A percentile compares a stretch with the other conserved stretches of the same genome.
Evolutionary conservation across 2,113 vertebrate species (phyloP).

Genomic region (Murina feae): DNA sequence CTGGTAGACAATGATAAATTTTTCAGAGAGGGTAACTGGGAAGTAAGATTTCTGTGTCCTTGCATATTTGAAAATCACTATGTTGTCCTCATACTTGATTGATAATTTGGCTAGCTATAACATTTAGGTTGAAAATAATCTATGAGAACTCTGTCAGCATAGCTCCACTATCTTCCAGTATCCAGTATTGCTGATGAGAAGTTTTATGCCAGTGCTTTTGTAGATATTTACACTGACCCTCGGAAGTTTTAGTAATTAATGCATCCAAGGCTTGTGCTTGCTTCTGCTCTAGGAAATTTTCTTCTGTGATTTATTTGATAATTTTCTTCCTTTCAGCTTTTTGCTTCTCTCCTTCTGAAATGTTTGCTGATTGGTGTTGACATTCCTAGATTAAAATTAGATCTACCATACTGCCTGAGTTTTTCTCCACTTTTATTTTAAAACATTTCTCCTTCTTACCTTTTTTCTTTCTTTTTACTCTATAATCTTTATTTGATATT

Average conservation of each 20-base stretch:
- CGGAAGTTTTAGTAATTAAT: background rate
- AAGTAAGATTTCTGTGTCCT: background rate
- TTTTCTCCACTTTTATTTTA: background rate
- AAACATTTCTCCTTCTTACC: background rate
- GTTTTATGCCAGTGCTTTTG: background rate
- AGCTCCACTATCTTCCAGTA: background rate
- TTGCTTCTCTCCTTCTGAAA: background rate
- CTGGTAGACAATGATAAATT: background rate
- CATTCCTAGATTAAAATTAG: background rate
- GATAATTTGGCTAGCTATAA: background rate
- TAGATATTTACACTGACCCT: background rate
- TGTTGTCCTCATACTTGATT: background rate
- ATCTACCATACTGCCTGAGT: background rate
- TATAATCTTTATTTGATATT: background rate
- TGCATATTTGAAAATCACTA: background rate
- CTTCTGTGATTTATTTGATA: background rate
- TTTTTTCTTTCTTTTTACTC: background rate
- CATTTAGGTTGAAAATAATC: background rate
- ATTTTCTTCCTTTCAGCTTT: background rate
- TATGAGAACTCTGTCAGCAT: background rate
- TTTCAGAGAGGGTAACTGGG: background rate
- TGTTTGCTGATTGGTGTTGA: background rate
- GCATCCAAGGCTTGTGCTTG: background rate
- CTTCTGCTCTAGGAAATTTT: background rate
- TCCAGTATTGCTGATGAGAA: background rate